Conservation (phyloP, 2,888 invertebrate species). For the Philaethria dido region DNA sequence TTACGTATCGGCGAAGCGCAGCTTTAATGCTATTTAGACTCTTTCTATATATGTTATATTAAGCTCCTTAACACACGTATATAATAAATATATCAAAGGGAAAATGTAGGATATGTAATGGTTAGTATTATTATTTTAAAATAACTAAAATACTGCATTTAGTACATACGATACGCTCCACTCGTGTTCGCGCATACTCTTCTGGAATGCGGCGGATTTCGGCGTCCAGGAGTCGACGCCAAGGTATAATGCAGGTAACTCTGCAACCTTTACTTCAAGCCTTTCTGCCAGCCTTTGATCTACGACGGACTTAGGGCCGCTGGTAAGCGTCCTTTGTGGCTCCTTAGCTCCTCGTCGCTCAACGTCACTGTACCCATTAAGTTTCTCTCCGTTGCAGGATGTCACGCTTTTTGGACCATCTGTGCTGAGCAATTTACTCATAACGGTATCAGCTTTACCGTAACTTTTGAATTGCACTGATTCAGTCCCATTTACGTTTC, state of each 20-base stretch:
- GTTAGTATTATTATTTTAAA: constrained; percentile 55
- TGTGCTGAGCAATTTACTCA: constrained; percentile 78
- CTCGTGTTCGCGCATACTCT: constrained; percentile 83
- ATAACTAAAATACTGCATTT: constrained; percentile 19
- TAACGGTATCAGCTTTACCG: constrained; percentile 79
- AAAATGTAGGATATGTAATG: constrained; percentile 30
- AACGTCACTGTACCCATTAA: constrained; percentile 66
- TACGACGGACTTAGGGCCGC: constrained; percentile 73
- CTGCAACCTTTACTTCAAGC: constrained; percentile 80
- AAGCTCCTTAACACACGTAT: constrained; percentile 44
- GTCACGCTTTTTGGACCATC: constrained; percentile 80
- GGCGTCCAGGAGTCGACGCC: constrained; percentile 90
- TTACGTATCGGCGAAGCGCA: constrained; percentile 50
- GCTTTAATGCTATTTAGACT: constrained; percentile 32
- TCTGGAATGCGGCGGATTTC: constrained; percentile 85
- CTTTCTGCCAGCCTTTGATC: constrained; percentile 79
- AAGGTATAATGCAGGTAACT: constrained; percentile 88
- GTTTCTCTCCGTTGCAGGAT: constrained; percentile 77
- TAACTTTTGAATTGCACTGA: constrained; percentile 80
- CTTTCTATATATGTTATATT: constrained; percentile 32
- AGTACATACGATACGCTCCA: constrained; percentile 84
- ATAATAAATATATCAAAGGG: constrained; percentile 28
- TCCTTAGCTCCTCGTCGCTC: constrained; percentile 71
- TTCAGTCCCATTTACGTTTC: constrained; percentile 79
- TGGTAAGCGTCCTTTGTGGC: constrained; percentile 68